Percentiles rank a stretch among this genome's conserved stretches.
Conservation (phyloP, 2,888 invertebrate genomes). For the Philereme vetulata region DNA sequence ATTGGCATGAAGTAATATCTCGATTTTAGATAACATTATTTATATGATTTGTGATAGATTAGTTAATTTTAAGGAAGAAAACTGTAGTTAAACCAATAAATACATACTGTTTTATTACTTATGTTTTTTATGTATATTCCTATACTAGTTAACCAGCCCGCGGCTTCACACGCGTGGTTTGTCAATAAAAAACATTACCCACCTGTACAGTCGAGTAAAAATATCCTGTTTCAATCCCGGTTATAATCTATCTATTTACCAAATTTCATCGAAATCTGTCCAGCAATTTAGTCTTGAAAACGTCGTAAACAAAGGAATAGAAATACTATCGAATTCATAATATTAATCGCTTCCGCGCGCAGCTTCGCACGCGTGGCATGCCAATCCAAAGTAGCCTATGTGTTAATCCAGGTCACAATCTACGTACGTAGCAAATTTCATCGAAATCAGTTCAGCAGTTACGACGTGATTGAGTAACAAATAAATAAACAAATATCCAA, state of each 20-base stretch:
- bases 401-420: no score
- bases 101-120: background rate
- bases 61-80: slow-evolving; percentile 33
- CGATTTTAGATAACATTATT: slow-evolving; percentile 32
- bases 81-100: slow-evolving; percentile 40
- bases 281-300: background rate
- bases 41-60: slow-evolving; percentile 32
- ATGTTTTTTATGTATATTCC: background rate
- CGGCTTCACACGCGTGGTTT: no score
- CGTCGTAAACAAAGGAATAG: background rate
- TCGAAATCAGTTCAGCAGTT: no score
- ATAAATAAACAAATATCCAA: no score
- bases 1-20: slow-evolving; percentile 20
- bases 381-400: no score
- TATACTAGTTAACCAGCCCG: background rate
- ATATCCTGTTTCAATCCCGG: background rate
- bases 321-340: background rate
- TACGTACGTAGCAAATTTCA: no score
- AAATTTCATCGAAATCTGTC: background rate
- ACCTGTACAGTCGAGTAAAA: background rate
- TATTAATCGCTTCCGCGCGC: background rate
- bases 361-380: no score
- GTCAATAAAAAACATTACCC: no score
- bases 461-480: no score
- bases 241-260: background rate